phyloP scores from a whole-genome alignment of 2,888 invertebrate species.

The Parthenolecanium corni region DNA sequence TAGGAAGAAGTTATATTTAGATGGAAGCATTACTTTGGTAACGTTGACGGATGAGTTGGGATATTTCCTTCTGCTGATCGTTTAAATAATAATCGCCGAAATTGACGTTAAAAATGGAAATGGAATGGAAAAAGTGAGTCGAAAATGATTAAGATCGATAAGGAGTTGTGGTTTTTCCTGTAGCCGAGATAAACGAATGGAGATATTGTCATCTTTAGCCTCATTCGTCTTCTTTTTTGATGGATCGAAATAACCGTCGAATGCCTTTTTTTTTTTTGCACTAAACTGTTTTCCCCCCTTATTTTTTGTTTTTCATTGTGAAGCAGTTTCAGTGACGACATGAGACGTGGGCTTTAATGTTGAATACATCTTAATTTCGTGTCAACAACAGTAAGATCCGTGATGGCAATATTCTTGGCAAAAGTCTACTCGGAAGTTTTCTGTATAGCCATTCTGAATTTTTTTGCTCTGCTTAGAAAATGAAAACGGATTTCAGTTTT shows the following conservation, averaged over 20 bases:
- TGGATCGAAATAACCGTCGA: background rate
- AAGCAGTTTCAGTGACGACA: too few species aligned
- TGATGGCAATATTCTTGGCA: too few species aligned
- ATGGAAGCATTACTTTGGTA: background rate
- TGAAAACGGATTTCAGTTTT: too few species aligned
- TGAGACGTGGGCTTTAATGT: too few species aligned
- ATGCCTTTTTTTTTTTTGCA: background rate
- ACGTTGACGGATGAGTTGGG: background rate
- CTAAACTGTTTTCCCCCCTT: background rate
- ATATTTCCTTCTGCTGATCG: background rate
- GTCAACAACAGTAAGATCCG: too few species aligned
- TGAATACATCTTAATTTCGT: too few species aligned
- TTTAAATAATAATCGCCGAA: background rate
- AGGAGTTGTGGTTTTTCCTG: background rate
- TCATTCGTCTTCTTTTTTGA: background rate
- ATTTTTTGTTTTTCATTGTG: too few species aligned
- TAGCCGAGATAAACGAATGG: background rate
- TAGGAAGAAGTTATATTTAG: background rate
- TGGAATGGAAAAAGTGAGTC: too few species aligned
- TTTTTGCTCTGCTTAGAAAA: too few species aligned
- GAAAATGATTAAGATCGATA: background rate
- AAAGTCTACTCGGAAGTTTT: too few species aligned
- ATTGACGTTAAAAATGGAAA: background rate
- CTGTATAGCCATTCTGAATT: too few species aligned
- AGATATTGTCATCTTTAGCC: background rate